These are phyloP conservation scores for Ecliptopera silaceata DNA, from an alignment of 2,888 invertebrate genomes.

Conservation along the genomic window DNA sequence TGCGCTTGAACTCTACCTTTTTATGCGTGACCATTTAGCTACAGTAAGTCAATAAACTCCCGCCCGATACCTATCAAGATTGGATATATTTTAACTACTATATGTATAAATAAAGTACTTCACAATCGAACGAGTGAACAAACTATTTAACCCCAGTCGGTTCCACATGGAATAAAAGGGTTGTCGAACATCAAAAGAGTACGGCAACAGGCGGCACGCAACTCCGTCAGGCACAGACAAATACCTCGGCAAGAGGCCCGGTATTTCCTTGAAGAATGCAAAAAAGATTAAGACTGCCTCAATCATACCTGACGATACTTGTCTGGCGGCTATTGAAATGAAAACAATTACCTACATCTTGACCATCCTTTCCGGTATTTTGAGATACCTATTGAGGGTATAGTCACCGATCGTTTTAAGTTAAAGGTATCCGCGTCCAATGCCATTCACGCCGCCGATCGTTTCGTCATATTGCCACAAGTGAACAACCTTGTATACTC, in stretches of 20 bases:
- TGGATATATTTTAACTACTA: too few relatives aligned
- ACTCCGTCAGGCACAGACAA: neutral
- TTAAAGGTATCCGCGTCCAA: constrained; percentile 36
- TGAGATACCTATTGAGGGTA: constrained; percentile 22
- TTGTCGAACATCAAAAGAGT: neutral
- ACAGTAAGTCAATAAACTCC: too few relatives aligned
- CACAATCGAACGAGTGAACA: too few relatives aligned
- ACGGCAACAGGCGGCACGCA: neutral
- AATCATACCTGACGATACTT: neutral
- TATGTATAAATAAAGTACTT: too few relatives aligned
- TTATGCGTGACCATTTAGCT: too few relatives aligned
- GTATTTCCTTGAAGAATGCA: neutral
- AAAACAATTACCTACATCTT: constrained; percentile 10
- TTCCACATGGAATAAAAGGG: too few relatives aligned
- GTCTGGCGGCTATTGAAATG: constrained; percentile 4
- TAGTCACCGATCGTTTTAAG: constrained; percentile 31
- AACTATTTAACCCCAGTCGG: too few relatives aligned
- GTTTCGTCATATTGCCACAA: constrained; percentile 45
- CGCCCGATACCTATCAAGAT: too few relatives aligned
- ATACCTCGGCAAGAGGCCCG: neutral
- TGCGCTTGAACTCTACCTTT: too few relatives aligned
- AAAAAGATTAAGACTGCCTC: neutral
- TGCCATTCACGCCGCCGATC: constrained; percentile 44
- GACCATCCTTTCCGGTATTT: constrained; percentile 31
- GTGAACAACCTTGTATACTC: constrained; percentile 53